A percentile compares a stretch with the other conserved stretches of the same genome.
Evolutionary conservation across 2,797 vertebrate species (phyloP).

Genomic region (Cephalopachus bancanus): DNA sequence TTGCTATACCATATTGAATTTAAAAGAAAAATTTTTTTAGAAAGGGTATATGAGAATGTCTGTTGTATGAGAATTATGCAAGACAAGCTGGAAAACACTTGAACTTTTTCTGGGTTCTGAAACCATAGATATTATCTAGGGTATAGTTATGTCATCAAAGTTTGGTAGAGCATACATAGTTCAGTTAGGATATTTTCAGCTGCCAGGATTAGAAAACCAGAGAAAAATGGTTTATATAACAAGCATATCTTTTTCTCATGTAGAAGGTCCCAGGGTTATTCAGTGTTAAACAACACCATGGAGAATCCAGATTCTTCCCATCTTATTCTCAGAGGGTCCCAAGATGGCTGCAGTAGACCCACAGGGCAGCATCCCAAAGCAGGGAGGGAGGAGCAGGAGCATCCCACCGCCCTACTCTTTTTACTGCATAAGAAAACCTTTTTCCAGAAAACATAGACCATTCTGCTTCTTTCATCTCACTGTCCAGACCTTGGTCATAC

Average conservation of each 20-base stretch:
- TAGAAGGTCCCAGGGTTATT: background rate
- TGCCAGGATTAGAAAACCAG: background rate
- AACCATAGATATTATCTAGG: background rate
- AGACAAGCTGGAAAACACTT: background rate
- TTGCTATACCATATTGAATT: background rate
- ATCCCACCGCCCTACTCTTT: background rate
- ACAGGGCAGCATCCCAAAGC: background rate
- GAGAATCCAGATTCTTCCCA: background rate
- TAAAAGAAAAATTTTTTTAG: background rate
- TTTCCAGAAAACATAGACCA: background rate
- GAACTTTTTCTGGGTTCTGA: constrained; percentile 12
- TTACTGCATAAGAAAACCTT: constrained; percentile 26
- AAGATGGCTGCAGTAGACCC: background rate
- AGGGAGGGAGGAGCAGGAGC: background rate
- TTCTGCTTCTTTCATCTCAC: background rate
- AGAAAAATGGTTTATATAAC: background rate
- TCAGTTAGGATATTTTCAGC: background rate
- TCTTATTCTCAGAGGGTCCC: background rate
- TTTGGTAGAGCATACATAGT: background rate
- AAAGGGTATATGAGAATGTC: background rate
- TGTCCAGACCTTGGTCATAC: background rate
- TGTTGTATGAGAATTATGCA: background rate
- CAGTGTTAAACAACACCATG: background rate
- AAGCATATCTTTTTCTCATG: background rate
- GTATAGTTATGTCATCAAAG: background rate